Evolutionary conservation across 2,797 vertebrate genomes (phyloP).

Genomic region (Trichosurus vulpecula): DNA sequence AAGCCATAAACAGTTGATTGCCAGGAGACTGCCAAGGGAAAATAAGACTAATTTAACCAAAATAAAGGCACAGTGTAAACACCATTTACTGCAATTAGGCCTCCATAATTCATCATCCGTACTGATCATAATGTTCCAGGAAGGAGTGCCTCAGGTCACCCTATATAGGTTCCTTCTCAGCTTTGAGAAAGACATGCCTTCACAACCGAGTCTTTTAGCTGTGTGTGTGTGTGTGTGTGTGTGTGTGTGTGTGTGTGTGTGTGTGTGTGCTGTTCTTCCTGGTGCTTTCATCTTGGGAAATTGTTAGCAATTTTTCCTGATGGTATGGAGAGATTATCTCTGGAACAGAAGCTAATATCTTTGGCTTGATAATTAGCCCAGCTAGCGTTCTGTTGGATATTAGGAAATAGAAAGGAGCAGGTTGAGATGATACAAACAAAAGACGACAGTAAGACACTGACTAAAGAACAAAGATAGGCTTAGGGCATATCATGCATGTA

Average conservation of each 20-base stretch:
- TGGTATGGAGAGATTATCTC: not conserved
- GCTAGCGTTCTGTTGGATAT: fast-evolving
- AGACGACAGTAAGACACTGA: not conserved
- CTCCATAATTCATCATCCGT: not conserved
- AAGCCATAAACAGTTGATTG: not conserved
- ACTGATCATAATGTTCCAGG: fast-evolving
- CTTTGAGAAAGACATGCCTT: too few species aligned
- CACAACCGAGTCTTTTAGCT: not conserved
- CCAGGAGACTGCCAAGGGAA: not conserved
- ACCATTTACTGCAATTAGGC: too few species aligned
- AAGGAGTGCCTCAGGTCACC: not conserved
- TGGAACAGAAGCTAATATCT: not conserved
- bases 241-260: too few species aligned
- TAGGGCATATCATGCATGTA: not conserved
- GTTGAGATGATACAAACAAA: not conserved
- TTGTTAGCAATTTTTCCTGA: not conserved
- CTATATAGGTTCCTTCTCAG: not conserved
- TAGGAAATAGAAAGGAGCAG: not conserved
- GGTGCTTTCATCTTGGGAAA: not conserved
- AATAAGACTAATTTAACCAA: not conserved
- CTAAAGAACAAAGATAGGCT: not conserved
- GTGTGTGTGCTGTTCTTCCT: not conserved
- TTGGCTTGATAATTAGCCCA: not conserved
- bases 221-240: too few species aligned
- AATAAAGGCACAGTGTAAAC: not conserved